Base-by-base conservation (phyloP, 2,113 vertebrate genomes). In the Chlamydotis undulata region DNA sequence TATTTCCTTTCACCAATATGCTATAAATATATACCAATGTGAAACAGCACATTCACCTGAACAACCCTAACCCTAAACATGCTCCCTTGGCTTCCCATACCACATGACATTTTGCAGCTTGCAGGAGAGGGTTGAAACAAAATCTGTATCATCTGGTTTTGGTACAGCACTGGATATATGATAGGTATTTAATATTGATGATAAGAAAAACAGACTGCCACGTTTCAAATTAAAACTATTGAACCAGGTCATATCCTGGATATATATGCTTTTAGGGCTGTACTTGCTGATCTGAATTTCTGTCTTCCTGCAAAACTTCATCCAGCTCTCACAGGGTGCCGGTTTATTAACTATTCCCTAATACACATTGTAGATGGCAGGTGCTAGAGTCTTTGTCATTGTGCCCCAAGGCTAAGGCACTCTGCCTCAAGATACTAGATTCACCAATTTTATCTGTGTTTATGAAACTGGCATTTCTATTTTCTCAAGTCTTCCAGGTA, bases 351-450 rank as follows among this genome's bases (percentile, higher is more conserved):
- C 65, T 37, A 55, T 93, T 96, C 45, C 39, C 79, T 68, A 87
- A 85, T 93, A 89, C 29, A 33, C 82, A 65, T 45, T 89, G 47
- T 61, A 87, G 87, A 56, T 93, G 95, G 84, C 73, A 91, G 89
- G 52, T 70, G 75, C 89, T 67, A 47, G 84, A 86, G 45, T 74
- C 71, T 86, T 81, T 94, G 82, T 95, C 89, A 52, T 70, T 78
- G 57, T 93, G 87, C 82, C 90, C 75, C 82, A 95, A 87, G 92
- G 87, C 86, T 83, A 94, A 94, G 82, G 60, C 89, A 86, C 73
- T 95, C 78, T 93, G 87, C 79, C 79, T 13, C 7, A 94, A 96
- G 84, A 90, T 96, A 93, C 59, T 93, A 90, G 67, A 89, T 87
- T 63, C 89, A 85, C 43, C 76, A 84, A 57, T 90, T 96, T 95